phyloP scores from a whole-genome alignment of 1,140 invertebrate genomes.

The Lepidurus couesii region DNA sequence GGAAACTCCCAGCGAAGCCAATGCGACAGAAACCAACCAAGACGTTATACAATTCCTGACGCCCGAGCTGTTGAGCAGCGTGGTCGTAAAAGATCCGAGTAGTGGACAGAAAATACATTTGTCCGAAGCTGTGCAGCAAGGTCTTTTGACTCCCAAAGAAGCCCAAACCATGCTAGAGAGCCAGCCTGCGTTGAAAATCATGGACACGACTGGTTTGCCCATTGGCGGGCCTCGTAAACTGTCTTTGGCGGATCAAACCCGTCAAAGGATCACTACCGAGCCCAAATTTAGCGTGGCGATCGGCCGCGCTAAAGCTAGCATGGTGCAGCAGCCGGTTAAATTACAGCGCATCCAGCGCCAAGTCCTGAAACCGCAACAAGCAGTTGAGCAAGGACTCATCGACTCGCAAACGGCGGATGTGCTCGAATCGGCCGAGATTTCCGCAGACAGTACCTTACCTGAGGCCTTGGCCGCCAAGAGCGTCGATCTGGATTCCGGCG shows the following conservation, averaged over 20 bases:
- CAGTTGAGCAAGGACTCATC: slow-evolving; percentile 64
- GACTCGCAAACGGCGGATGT: slow-evolving; percentile 65
- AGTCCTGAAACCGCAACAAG: slow-evolving; percentile 57
- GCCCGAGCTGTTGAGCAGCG: slow-evolving; percentile 27
- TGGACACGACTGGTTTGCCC: slow-evolving; percentile 43
- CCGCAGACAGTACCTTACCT: slow-evolving; percentile 55
- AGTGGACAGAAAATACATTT: slow-evolving; percentile 44
- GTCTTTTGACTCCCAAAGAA: slow-evolving; percentile 47
- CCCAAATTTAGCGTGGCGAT: slow-evolving; percentile 62
- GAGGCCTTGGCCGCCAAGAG: slow-evolving; percentile 69
- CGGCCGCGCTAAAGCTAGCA: slow-evolving; percentile 47
- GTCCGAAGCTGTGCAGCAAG: slow-evolving; percentile 52
- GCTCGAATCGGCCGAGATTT: slow-evolving; percentile 56
- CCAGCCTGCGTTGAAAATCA: slow-evolving; percentile 43
- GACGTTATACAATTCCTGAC: slow-evolving; percentile 22
- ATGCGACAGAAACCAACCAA: slow-evolving; percentile 37
- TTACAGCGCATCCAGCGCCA: slow-evolving; percentile 71
- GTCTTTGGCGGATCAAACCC: slow-evolving; percentile 54
- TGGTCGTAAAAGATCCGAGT: slow-evolving; percentile 44
- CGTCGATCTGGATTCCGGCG: slow-evolving; percentile 67
- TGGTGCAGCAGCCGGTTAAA: slow-evolving; percentile 50
- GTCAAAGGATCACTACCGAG: slow-evolving; percentile 55
- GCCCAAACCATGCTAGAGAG: slow-evolving; percentile 41
- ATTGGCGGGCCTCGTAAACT: slow-evolving; percentile 44
- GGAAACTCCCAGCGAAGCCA: slow-evolving; percentile 38